Evolutionary conservation across 1,140 invertebrate species (phyloP).

Genomic region (Drosophila fuyamai): DNA sequence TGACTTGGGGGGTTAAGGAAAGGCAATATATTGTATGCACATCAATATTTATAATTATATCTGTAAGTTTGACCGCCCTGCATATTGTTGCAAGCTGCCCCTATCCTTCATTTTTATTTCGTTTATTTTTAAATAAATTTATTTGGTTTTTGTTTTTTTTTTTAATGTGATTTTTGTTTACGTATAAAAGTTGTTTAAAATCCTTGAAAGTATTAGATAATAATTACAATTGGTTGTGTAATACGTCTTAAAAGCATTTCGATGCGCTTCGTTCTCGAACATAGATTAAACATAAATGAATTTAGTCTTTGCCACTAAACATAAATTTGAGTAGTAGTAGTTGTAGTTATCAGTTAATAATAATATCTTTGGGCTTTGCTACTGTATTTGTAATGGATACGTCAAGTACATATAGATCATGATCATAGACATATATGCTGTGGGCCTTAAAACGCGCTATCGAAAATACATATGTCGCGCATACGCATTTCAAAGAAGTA

Average conservation of each 20-base stretch:
- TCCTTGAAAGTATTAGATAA: constrained; percentile 79
- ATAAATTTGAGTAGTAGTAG: constrained; percentile 52
- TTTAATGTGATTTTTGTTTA: constrained; percentile 55
- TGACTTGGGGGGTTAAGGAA: constrained; percentile 34
- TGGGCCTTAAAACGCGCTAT: constrained; percentile 19
- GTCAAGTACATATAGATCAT: constrained; percentile 67
- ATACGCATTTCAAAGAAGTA: constrained; percentile 11
- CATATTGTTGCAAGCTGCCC: constrained; percentile 31
- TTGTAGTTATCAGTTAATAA: constrained; percentile 59
- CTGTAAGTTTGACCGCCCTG: constrained; percentile 52
- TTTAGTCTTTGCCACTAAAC: constrained; percentile 77
- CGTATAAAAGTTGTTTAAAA: constrained; percentile 82
- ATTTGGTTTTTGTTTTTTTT: constrained; percentile 55
- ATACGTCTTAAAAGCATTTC: constrained; percentile 71
- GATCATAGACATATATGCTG: constrained; percentile 59
- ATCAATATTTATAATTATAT: constrained; percentile 48
- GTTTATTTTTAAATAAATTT: constrained; percentile 64
- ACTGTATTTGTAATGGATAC: constrained; percentile 45
- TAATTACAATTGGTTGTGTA: constrained; percentile 75
- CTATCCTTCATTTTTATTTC: constrained; percentile 7
- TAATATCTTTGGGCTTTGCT: constrained; percentile 81
- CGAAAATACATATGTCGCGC: constrained; percentile 2
- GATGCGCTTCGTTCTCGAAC: constrained; percentile 48
- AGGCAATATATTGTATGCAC: constrained; percentile 50
- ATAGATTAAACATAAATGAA: constrained; percentile 66